Conservation (phyloP, 2,797 vertebrate species). For the Hafferia zeledoni region DNA sequence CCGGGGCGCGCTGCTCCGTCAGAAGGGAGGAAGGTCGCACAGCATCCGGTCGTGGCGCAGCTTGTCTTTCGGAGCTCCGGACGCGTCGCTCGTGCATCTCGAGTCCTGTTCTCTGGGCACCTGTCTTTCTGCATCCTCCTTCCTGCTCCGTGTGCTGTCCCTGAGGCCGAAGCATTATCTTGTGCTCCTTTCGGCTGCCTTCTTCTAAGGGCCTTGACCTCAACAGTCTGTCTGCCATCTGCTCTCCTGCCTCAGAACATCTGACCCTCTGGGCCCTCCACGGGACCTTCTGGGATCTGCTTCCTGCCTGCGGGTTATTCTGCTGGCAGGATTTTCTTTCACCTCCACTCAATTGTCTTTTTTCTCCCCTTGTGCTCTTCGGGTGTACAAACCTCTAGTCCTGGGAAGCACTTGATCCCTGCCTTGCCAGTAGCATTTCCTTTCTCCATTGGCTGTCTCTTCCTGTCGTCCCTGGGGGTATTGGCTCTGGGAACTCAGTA, state of each 20-base stretch:
- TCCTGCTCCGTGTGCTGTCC: neutral
- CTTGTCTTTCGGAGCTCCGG: neutral
- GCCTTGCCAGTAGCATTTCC: neutral
- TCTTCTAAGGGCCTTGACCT: too few relatives aligned
- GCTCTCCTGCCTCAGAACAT: neutral
- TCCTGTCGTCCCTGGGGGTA: neutral
- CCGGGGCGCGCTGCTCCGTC: fast-evolving
- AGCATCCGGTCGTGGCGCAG: neutral
- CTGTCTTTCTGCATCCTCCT: neutral
- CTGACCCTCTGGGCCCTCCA: neutral
- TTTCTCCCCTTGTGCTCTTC: neutral
- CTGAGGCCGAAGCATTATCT: neutral
- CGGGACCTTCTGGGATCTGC: neutral
- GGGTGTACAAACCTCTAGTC: neutral
- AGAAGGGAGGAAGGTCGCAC: fast-evolving
- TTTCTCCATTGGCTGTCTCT: neutral
- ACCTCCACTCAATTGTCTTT: neutral
- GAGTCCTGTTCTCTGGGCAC: neutral
- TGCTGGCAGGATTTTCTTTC: neutral
- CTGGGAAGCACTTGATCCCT: too few relatives aligned
- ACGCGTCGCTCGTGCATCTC: fast-evolving
- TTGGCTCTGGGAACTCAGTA: neutral
- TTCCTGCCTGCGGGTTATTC: neutral
- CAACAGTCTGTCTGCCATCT: neutral
- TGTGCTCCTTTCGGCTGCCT: neutral